Percentiles rank a stretch among this genome's conserved stretches.
These are phyloP conservation scores for Acridotheres tristis DNA, from an alignment of 2,797 vertebrate genomes.

Conservation along the genomic window DNA sequence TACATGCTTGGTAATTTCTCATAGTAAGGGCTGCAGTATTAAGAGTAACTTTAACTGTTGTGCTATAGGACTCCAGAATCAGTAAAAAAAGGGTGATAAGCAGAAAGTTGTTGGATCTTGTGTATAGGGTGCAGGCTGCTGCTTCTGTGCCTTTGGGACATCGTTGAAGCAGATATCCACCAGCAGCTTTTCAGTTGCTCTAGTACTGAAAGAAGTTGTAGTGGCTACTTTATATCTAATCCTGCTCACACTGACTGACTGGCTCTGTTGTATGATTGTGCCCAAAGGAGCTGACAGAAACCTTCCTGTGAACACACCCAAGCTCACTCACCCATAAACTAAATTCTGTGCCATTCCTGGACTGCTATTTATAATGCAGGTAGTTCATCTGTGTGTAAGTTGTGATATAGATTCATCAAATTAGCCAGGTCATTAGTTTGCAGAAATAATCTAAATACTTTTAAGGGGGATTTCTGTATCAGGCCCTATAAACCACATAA, in stretches of 20 bases:
- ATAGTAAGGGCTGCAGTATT: not conserved
- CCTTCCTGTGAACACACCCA: not conserved
- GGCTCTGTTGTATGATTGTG: rapidly evolving
- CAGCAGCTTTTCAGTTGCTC: not conserved
- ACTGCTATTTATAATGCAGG: not conserved
- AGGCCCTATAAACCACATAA: not conserved
- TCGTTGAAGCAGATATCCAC: not conserved
- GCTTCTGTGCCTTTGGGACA: not conserved
- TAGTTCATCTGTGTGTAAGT: not conserved
- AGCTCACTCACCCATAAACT: not conserved
- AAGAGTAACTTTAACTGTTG: not conserved
- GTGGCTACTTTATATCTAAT: not conserved
- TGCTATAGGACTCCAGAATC: not conserved
- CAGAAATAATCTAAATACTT: not conserved
- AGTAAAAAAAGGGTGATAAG: not conserved
- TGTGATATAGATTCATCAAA: not conserved
- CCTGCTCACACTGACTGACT: not conserved
- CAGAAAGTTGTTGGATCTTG: not conserved
- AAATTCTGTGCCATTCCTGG: not conserved
- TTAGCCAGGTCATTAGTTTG: not conserved
- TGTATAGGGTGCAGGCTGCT: not conserved
- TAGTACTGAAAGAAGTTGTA: not conserved
- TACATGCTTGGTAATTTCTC: not conserved
- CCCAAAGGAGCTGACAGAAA: not conserved
- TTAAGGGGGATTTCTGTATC: not conserved